A percentile compares a stretch with the other conserved stretches of the same genome.
Evolutionary conservation across 2,797 vertebrate genomes (phyloP).

Genomic region (Taeniopygia guttata): DNA sequence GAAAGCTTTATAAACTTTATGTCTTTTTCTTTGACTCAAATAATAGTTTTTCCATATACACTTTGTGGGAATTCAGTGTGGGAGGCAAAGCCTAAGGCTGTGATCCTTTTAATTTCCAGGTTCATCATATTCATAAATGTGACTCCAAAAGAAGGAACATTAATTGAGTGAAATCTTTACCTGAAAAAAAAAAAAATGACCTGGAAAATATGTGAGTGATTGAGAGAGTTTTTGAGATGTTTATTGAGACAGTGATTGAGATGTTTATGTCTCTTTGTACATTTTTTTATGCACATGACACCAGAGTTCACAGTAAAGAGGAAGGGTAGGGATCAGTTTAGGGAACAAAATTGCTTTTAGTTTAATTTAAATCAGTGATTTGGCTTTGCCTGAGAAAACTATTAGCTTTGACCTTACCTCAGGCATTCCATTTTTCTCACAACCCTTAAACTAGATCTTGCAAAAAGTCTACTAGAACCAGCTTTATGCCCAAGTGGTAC

Average conservation of each 20-base stretch:
- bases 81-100: background rate
- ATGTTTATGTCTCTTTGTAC: background rate
- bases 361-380: background rate
- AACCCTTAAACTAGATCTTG: background rate
- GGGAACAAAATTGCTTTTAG: background rate
- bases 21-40: background rate
- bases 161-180: background rate
- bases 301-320: background rate
- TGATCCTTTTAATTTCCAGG: background rate
- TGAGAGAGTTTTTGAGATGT: background rate
- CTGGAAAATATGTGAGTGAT: background rate
- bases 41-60: no score
- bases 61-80: background rate
- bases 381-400: background rate
- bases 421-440: background rate
- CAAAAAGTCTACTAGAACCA: background rate
- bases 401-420: background rate
- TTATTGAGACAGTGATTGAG: background rate
- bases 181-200: background rate
- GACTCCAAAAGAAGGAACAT: background rate
- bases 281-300: background rate
- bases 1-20: background rate
- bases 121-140: background rate
- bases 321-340: background rate
- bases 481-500: background rate